Conservation (phyloP, 2,888 invertebrate genomes). For the Cactoblastis cactorum region DNA sequence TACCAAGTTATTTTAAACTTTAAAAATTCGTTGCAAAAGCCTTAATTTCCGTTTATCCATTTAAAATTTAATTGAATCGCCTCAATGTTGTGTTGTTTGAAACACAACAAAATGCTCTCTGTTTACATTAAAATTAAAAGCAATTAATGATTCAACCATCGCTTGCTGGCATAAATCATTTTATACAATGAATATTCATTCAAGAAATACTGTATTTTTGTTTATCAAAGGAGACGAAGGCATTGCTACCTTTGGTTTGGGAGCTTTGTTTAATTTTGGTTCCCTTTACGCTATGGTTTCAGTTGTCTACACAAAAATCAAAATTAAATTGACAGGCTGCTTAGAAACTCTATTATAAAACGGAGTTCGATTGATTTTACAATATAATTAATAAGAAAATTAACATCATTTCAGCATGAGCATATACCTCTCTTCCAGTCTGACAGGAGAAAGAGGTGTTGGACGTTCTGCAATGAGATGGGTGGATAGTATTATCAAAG, state of each 20-base stretch:
- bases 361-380: too few species aligned
- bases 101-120: slow-evolving; percentile 8
- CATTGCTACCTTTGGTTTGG: not conserved
- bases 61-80: not conserved
- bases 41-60: not conserved
- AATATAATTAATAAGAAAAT: too few species aligned
- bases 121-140: slow-evolving; percentile 21
- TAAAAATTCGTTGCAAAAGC: too few species aligned
- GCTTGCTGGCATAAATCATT: slow-evolving; percentile 36
- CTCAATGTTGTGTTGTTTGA: not conserved
- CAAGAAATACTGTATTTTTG: slow-evolving; percentile 28
- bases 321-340: too few species aligned
- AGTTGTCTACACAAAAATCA: not conserved
- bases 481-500: too few species aligned
- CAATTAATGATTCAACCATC: slow-evolving; percentile 19
- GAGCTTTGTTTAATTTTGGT: not conserved
- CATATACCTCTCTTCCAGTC: too few species aligned
- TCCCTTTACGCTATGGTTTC: not conserved
- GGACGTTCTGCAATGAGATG: too few species aligned
- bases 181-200: slow-evolving; percentile 50
- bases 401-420: too few species aligned
- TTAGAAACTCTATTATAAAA: too few species aligned
- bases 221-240: slow-evolving; percentile 26
- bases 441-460: too few species aligned
- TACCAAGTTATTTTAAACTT: too few species aligned